phyloP scores from a whole-genome alignment of 2,888 invertebrate genomes.

The Encarsia formosa region DNA sequence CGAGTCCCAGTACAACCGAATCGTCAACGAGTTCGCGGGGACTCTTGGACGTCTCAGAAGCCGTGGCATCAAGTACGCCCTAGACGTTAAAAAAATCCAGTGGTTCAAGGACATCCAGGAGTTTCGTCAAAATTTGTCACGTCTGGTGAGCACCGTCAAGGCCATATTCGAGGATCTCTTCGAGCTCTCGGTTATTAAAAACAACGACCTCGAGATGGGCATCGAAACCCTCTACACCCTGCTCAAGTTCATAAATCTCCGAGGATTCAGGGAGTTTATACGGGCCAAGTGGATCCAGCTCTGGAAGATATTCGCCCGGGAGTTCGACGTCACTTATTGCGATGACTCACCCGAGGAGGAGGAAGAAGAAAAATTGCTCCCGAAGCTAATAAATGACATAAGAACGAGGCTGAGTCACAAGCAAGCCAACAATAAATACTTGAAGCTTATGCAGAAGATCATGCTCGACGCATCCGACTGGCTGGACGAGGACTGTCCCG shows the following conservation, averaged over 20 bases:
- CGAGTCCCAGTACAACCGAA: slow-evolving; percentile 42
- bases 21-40: slow-evolving; percentile 53
- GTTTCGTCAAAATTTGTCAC: slow-evolving; percentile 47
- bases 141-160: slow-evolving; percentile 57
- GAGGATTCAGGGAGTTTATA: slow-evolving; percentile 33
- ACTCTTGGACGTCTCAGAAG: slow-evolving; percentile 49
- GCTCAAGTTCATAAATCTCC: slow-evolving; percentile 33
- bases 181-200: slow-evolving; percentile 53
- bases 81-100: slow-evolving; percentile 49
- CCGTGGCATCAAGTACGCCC: slow-evolving; percentile 47
- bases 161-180: slow-evolving; percentile 56
- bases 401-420: no score
- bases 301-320: slow-evolving; percentile 52
- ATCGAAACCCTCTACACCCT: slow-evolving; percentile 54
- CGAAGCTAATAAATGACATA: no score
- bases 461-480: slow-evolving; percentile 42
- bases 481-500: slow-evolving; percentile 39
- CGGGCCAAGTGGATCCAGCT: slow-evolving; percentile 36
- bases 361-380: no score
- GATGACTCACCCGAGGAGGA: no score
- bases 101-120: slow-evolving; percentile 53
- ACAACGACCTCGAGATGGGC: slow-evolving; percentile 54
- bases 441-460: slow-evolving; percentile 33
- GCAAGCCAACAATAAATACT: slow-evolving; percentile 44
- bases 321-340: no score